phyloP scores from a whole-genome alignment of 2,797 vertebrate species.

The Acomys russatus region DNA sequence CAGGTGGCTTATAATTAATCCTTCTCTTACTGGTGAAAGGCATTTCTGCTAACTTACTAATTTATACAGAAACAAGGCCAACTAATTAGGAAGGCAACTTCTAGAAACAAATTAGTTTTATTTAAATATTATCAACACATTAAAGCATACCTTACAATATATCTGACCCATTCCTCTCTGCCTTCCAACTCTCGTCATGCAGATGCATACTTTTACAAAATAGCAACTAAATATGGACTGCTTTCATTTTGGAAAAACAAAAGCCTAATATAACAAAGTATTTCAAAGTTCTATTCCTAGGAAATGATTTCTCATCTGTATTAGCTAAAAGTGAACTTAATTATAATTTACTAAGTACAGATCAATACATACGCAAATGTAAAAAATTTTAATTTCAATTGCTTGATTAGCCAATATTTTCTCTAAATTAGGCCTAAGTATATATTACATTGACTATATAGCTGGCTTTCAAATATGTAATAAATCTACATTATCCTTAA shows the following conservation, averaged over 20 bases:
- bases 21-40: conserved; percentile 67
- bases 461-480: conserved; percentile 56
- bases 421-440: conserved; percentile 59
- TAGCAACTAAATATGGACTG: background rate
- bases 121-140: conserved; percentile 48
- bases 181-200: conserved; percentile 1
- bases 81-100: conserved; percentile 46
- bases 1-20: background rate
- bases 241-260: conserved; percentile 33
- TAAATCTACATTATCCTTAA: conserved; percentile 36
- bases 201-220: conserved; percentile 30
- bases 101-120: conserved; percentile 41
- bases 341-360: conserved; percentile 41
- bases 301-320: conserved; percentile 58
- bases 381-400: conserved; percentile 40
- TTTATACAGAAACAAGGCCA: conserved; percentile 52
- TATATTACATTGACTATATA: conserved; percentile 39
- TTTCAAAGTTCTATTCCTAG: conserved; percentile 42
- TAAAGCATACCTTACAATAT: background rate
- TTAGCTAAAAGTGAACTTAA: conserved; percentile 63
- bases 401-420: conserved; percentile 35
- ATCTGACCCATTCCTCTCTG: conserved; percentile 24
- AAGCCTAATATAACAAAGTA: conserved; percentile 1
- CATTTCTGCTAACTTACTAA: conserved; percentile 63
- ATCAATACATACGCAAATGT: conserved; percentile 18